Percentiles rank a stretch among this genome's conserved stretches.
phyloP scores from a whole-genome alignment of 2,797 vertebrate species.

The Anomalospiza imberbis region DNA sequence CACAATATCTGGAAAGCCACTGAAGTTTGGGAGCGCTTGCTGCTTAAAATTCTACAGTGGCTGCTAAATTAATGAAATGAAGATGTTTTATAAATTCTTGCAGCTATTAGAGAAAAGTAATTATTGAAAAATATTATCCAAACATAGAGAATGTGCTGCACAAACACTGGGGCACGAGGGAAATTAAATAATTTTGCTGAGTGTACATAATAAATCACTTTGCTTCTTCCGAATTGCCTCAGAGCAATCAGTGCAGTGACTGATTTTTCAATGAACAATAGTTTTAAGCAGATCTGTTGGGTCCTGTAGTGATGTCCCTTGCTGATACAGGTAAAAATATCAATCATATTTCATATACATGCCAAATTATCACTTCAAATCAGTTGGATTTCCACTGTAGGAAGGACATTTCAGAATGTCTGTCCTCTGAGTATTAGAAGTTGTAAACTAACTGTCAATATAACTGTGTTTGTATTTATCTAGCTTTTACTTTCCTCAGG shows the following conservation, averaged over 20 bases:
- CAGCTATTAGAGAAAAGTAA: neutral
- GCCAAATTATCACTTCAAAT: neutral
- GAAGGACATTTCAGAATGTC: neutral
- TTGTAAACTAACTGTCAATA: neutral
- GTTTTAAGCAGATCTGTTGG: neutral
- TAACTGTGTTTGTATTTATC: neutral
- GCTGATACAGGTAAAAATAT: neutral
- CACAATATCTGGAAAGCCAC: neutral
- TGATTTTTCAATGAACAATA: neutral
- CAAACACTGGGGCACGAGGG: rapidly evolving
- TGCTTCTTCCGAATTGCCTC: neutral
- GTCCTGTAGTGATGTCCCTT: neutral
- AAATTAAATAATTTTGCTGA: neutral
- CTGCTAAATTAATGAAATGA: neutral
- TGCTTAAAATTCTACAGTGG: neutral
- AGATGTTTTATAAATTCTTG: neutral
- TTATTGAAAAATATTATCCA: neutral
- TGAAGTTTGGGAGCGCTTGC: neutral
- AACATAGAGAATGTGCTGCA: neutral
- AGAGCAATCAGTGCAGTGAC: neutral
- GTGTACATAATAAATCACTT: neutral
- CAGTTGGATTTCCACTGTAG: neutral
- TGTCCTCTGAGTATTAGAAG: neutral
- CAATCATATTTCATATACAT: neutral
- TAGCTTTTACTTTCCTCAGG: neutral